These are phyloP conservation scores for Lycophotia porphyrea DNA, from an alignment of 2,888 invertebrate genomes.

Conservation along the genomic window DNA sequence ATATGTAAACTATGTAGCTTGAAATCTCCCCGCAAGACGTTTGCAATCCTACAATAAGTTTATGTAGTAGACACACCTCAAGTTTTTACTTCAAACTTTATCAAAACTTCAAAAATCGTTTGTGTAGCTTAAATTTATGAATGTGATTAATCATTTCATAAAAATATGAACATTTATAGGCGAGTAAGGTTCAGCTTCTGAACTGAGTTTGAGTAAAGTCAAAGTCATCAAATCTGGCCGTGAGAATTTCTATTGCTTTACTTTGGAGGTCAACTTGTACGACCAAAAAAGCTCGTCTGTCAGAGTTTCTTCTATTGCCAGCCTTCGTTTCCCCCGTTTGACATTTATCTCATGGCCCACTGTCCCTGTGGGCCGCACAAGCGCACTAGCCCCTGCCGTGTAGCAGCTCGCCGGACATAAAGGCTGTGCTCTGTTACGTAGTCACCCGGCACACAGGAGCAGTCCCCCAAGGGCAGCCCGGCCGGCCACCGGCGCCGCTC, in stretches of 20 bases:
- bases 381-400: background rate
- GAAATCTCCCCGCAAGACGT: background rate
- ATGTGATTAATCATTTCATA: background rate
- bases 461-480: slow-evolving; percentile 88
- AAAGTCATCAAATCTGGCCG: background rate
- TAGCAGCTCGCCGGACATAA: slow-evolving; percentile 6
- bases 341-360: background rate
- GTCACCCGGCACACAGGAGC: slow-evolving; percentile 72
- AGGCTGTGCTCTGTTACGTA: slow-evolving; percentile 39
- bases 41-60: background rate
- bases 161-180: background rate
- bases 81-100: background rate
- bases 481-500: slow-evolving; percentile 93
- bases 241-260: background rate
- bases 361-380: too few species aligned
- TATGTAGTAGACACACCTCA: background rate
- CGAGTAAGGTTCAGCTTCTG: background rate
- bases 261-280: background rate
- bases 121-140: background rate
- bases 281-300: background rate
- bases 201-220: background rate
- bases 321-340: background rate
- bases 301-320: background rate
- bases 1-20: background rate
- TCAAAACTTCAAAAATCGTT: background rate